phyloP scores from a whole-genome alignment of 2,113 vertebrate genomes.

The Chrysemys picta region DNA sequence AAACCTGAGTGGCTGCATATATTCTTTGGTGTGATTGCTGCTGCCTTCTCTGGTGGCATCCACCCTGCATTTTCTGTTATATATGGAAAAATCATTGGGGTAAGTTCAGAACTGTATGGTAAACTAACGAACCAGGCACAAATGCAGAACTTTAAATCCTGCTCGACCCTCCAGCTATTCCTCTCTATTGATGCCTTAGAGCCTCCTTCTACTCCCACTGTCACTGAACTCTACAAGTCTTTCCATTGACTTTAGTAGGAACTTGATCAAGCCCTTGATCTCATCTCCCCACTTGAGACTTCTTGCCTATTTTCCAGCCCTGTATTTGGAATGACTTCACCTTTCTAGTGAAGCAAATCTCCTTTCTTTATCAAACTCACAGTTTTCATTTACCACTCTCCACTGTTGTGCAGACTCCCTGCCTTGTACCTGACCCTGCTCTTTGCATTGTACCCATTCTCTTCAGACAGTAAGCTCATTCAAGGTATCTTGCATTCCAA shows the following conservation, averaged over 20 bases:
- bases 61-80: constrained; percentile 76
- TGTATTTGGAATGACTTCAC: neutral
- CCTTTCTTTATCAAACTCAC: neutral
- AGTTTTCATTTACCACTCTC: too few species aligned
- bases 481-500: too few species aligned
- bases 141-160: neutral
- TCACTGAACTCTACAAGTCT: neutral
- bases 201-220: neutral
- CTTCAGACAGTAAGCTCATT: too few species aligned
- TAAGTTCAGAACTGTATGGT: constrained; percentile 39
- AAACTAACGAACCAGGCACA: neutral
- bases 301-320: neutral
- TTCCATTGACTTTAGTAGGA: neutral
- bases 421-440: too few species aligned
- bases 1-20: constrained; percentile 78
- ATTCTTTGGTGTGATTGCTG: constrained; percentile 71
- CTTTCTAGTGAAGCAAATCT: neutral
- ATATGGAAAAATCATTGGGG: constrained; percentile 81
- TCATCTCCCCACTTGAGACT: neutral
- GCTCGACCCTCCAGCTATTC: neutral
- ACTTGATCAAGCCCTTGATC: neutral
- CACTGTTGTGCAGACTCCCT: too few species aligned
- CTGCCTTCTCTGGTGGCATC: constrained; percentile 73
- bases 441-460: too few species aligned
- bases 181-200: neutral